Percentiles rank a stretch among this genome's conserved stretches.
Evolutionary conservation across 2,888 invertebrate species (phyloP).

Genomic region (Lysandra bellargus): DNA sequence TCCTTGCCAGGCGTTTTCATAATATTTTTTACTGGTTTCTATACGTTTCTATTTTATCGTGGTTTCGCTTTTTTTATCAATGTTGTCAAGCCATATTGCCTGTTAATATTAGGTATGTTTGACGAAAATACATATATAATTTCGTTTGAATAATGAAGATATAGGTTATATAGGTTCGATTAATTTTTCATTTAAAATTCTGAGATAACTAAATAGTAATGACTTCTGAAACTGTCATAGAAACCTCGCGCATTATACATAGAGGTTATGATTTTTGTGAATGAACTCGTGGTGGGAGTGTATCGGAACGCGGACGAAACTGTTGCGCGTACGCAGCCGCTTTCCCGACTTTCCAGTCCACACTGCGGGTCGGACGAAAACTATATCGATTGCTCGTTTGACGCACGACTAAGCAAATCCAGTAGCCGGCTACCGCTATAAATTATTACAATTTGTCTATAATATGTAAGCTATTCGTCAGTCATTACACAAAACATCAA

Average conservation of each 20-base stretch:
- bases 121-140: too few species aligned
- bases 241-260: constrained; percentile 7
- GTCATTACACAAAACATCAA: background rate
- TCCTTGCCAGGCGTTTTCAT: background rate
- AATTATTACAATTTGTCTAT: constrained; percentile 4
- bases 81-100: background rate
- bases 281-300: constrained; percentile 55
- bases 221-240: background rate
- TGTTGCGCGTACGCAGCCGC: constrained; percentile 53
- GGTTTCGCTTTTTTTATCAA: background rate
- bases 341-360: constrained; percentile 72
- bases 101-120: background rate
- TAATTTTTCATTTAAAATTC: background rate
- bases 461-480: background rate
- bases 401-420: constrained; percentile 29
- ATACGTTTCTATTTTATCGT: background rate
- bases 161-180: background rate
- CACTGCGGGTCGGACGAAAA: constrained; percentile 47
- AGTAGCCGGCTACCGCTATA: background rate
- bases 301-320: constrained; percentile 66
- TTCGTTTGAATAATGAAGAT: too few species aligned
- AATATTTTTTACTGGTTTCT: background rate
- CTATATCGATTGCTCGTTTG: constrained; percentile 35
- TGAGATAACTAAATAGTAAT: background rate
- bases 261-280: constrained; percentile 48